phyloP scores from a whole-genome alignment of 2,113 vertebrate species.

The Percopsis transmontana region DNA sequence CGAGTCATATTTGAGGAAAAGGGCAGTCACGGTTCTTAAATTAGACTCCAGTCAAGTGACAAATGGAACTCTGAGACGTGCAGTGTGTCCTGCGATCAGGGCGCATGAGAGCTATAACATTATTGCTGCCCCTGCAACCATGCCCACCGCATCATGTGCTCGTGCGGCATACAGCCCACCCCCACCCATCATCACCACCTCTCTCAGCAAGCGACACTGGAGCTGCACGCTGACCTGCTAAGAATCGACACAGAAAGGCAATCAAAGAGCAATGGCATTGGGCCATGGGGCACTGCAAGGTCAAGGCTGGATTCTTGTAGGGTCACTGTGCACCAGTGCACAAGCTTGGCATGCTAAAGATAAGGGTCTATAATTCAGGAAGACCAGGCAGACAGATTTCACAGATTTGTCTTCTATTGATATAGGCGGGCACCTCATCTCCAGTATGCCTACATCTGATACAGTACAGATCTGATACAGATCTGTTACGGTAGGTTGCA shows the following conservation, averaged over 20 bases:
- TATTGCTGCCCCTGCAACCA: conserved; percentile 48
- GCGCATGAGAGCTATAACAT: conserved; percentile 17
- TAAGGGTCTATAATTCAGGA: too few relatives aligned
- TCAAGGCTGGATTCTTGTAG: conserved; percentile 21
- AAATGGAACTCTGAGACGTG: conserved; percentile 62
- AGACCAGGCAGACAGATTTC: too few relatives aligned
- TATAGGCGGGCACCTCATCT: too few relatives aligned
- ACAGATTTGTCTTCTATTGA: too few relatives aligned
- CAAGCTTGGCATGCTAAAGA: not conserved
- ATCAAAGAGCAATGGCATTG: conserved; percentile 38
- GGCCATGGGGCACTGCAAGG: not conserved
- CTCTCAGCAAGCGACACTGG: conserved; percentile 51
- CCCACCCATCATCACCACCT: conserved; percentile 10
- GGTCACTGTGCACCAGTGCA: conserved; percentile 43
- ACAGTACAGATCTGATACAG: too few relatives aligned
- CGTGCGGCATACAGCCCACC: conserved; percentile 40
- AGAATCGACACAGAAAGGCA: conserved; percentile 53
- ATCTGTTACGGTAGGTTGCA: too few relatives aligned
- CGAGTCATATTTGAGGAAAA: conserved; percentile 45
- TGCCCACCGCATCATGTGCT: conserved; percentile 63
- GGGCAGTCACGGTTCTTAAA: conserved; percentile 62
- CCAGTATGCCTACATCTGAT: too few relatives aligned
- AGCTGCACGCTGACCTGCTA: conserved; percentile 68
- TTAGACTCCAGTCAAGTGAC: conserved; percentile 78
- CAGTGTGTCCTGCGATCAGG: conserved; percentile 58